These are phyloP conservation scores for Gadopsis bispinosus DNA, from an alignment of 2,797 vertebrate species.

Conservation along the genomic window DNA sequence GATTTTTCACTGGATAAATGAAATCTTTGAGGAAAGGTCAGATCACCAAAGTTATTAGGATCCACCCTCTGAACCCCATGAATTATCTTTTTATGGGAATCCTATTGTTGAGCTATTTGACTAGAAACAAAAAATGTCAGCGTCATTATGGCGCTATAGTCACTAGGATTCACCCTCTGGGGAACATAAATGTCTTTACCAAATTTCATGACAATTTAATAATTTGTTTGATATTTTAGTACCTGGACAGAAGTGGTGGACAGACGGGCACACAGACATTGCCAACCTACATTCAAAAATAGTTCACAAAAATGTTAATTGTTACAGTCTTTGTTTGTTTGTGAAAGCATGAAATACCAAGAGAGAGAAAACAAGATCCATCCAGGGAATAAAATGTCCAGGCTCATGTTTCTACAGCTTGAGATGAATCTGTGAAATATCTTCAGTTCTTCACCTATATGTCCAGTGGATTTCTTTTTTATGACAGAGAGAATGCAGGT, in stretches of 20 bases:
- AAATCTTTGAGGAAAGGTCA: not conserved
- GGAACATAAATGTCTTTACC: not conserved
- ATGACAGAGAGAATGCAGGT: not conserved
- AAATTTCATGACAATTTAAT: not conserved
- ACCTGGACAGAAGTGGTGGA: not conserved
- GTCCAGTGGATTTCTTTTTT: too few species aligned
- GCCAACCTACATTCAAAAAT: not conserved
- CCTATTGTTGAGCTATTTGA: not conserved
- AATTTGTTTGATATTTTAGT: not conserved
- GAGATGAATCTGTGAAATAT: not conserved
- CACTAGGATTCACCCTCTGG: not conserved
- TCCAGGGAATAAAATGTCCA: not conserved
- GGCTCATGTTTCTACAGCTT: not conserved
- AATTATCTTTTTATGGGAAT: not conserved
- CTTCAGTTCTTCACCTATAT: not conserved
- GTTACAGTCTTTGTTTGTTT: not conserved
- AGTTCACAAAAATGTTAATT: not conserved
- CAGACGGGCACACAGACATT: not conserved
- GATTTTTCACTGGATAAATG: not conserved
- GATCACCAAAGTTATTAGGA: not conserved
- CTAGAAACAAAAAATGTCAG: not conserved
- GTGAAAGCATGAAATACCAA: not conserved
- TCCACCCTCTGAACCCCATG: too few species aligned
- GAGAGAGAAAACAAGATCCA: not conserved
- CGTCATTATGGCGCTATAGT: not conserved